phyloP scores from a whole-genome alignment of 1,140 invertebrate genomes.

The Leptonema lineaticorne region DNA sequence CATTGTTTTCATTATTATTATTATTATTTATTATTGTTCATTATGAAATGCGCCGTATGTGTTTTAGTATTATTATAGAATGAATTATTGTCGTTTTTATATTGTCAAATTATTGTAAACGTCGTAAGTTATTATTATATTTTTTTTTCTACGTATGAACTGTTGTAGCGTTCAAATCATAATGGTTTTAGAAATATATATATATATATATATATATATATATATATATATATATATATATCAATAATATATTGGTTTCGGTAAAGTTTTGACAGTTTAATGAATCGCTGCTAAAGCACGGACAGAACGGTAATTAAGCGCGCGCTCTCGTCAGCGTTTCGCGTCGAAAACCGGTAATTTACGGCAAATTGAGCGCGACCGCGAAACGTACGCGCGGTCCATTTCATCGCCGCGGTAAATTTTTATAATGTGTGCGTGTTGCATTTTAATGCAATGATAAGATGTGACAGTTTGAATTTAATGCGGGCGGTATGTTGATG shows the following conservation, averaged over 20 bases:
- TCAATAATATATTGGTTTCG: not conserved
- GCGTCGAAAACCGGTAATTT: not conserved
- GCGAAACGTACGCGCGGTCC: not conserved
- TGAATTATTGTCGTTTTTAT: no score
- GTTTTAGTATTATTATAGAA: no score
- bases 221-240: not conserved
- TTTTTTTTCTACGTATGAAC: not conserved
- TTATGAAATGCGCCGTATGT: no score
- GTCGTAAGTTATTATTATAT: no score
- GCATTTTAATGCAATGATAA: no score
- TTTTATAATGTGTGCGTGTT: no score
- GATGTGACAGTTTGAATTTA: no score
- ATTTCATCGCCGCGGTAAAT: no score
- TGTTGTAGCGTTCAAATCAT: not conserved
- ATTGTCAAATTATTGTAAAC: no score
- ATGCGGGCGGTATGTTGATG: not conserved
- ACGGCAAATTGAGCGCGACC: not conserved
- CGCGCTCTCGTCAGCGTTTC: not conserved
- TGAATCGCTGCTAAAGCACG: not conserved
- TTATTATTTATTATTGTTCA: no score
- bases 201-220: not conserved
- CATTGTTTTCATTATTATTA: no score
- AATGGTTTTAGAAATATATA: not conserved
- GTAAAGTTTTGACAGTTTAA: slow-evolving; percentile 16
- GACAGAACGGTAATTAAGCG: not conserved